A percentile compares a stretch with the other conserved stretches of the same genome.
Evolutionary conservation across 2,113 vertebrate species (phyloP).

Genomic region (Colaptes auratus): DNA sequence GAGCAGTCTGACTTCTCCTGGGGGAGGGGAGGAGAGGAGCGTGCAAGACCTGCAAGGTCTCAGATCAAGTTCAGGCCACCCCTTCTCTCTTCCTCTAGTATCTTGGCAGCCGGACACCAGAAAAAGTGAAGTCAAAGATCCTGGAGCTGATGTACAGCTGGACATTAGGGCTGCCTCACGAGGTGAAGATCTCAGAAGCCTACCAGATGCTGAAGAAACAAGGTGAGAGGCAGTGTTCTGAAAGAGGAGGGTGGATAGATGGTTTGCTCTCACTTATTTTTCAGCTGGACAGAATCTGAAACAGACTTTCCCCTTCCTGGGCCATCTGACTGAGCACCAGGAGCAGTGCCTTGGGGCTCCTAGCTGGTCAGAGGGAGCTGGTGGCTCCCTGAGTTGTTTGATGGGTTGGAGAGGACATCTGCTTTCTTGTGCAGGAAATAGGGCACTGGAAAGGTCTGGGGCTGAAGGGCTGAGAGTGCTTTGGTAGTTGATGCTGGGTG

Average conservation of each 20-base stretch:
- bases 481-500: neutral
- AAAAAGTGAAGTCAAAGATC: conserved; percentile 93
- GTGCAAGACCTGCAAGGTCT: neutral
- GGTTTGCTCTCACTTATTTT: neutral
- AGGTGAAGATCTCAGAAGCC: conserved; percentile 92
- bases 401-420: neutral
- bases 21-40: neutral
- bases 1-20: neutral
- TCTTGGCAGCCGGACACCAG: conserved; percentile 89
- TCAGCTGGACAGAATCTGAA: neutral
- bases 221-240: conserved; percentile 75
- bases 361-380: neutral
- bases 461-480: neutral
- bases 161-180: conserved; percentile 88
- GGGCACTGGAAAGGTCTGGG: neutral
- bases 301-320: neutral
- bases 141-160: conserved; percentile 94
- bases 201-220: conserved; percentile 99
- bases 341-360: neutral
- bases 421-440: neutral
- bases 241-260: neutral
- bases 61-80: neutral
- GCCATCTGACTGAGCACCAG: neutral
- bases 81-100: conserved; percentile 79
- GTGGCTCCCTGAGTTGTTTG: neutral